phyloP scores from a whole-genome alignment of 2,797 vertebrate species.

The Gymnoscopelus microlampas region DNA sequence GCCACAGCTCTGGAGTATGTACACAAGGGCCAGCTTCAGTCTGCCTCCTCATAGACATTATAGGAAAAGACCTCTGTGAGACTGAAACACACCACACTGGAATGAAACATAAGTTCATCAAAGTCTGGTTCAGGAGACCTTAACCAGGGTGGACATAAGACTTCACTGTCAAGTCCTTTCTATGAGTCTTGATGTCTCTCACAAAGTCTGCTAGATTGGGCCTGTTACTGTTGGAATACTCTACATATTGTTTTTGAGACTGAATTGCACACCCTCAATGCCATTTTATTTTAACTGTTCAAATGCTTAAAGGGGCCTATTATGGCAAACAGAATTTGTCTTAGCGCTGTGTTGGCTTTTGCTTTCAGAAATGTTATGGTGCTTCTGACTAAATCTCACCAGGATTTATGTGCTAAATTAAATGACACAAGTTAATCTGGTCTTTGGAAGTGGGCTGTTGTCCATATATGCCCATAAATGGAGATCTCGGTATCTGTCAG shows the following conservation, averaged over 20 bases:
- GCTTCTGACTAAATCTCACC: too few relatives aligned
- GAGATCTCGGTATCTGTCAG: too few relatives aligned
- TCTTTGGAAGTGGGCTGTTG: too few relatives aligned
- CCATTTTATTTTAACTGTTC: neutral
- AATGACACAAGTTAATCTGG: too few relatives aligned
- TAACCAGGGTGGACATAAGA: constrained; percentile 1
- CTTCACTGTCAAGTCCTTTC: constrained; percentile 1
- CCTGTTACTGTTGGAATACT: too few relatives aligned
- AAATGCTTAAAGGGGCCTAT: neutral
- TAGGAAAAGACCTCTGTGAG: neutral
- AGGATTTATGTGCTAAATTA: too few relatives aligned
- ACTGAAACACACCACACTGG: constrained; percentile 30
- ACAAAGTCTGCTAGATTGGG: too few relatives aligned
- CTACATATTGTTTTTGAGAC: constrained; percentile 10
- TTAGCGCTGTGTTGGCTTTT: too few relatives aligned
- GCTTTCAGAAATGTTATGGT: too few relatives aligned
- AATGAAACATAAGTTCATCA: constrained; percentile 10
- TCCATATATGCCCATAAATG: too few relatives aligned
- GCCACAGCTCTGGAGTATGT: constrained; percentile 93
- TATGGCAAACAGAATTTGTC: too few relatives aligned
- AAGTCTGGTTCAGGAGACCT: constrained; percentile 5
- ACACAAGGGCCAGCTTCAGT: constrained; percentile 91
- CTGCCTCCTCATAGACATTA: constrained; percentile 80
- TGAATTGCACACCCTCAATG: neutral
- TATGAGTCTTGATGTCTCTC: constrained; percentile 3